Evolutionary conservation across 1,140 invertebrate species (phyloP), one percentile per base, ranked within the genome.

Genomic region (Drosophila arizonae): DNA sequence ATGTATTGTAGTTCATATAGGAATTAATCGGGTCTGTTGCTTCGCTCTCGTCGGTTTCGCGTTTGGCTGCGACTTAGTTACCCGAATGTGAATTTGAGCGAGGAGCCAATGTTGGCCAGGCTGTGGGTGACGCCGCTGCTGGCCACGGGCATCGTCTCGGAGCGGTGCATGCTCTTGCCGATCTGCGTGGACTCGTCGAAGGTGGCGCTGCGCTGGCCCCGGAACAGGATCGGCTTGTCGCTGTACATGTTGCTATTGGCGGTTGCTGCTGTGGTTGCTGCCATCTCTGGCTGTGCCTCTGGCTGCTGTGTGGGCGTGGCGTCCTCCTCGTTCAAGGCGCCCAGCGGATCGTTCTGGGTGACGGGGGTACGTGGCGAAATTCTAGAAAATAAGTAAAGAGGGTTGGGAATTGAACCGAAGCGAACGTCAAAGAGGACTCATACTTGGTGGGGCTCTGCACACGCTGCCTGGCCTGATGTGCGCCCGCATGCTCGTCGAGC

Each of bases 341-440:
- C 97, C 26, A 98, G 92, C 1, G 97, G 97, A 93, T 98, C 97
- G 91, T 97, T 97, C 90, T 97, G 94, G 2, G 97, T 96, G 1
- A 98, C 96, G 2, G 96, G 95, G 21, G 96, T 97, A 48, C 96
- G 93, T 17, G 95, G 94, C 26, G 94, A 94, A 66, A 95, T 92
- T 90, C 95, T 95, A 21, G 4, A 24, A 24, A 24, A 24, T 24
- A 21, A 21, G 21, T 2, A 1, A 17, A 17, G 1, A 24, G 21
- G 2, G 21, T 24, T 24, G 1, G 3, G 21, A 24, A 24, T 24
- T 24, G 21, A 24, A 3, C 21, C 1, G 21, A 24, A 24, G 21
- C 21, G 21, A 24, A 24, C 21, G 21, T 24, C 21, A 24, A 3
- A 1, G 21, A 24, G 21, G 21, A 24, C 0, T 30, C 28, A 30